Evolutionary conservation across 2,113 vertebrate genomes (phyloP), one percentile per base, ranked within the genome.

Genomic region (Pangasianodon hypophthalmus): DNA sequence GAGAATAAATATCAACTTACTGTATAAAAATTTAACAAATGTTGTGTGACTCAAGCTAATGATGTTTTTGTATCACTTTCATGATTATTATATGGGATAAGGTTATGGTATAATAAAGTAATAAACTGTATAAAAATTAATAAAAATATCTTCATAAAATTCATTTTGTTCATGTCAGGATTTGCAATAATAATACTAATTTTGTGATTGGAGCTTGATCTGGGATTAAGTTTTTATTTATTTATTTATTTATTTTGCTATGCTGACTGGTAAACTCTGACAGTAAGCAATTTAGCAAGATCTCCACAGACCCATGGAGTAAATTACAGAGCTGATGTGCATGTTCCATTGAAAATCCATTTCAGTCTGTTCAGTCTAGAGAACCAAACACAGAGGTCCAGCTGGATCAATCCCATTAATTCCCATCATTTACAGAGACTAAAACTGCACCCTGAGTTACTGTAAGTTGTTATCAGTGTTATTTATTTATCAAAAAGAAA

Each of bases 281-380:
- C 24, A 2, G 41, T 26, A 62, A 84, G 56, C 56, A 16, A 62
- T 62, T 62, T 62, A 62, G 37, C 21, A 14, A 84, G 41, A 24
- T 84, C 56, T 58, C 56, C 21, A 44, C 54, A 84, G 54, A 16
- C 10, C 54, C 82, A 26, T 26, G 21, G 32, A 84, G 14, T 85
- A 89, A 41, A 64, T 79, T 79, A 79, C 37, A 62, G 41, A 48
- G 83, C 60, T 75, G 19, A 71, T 62, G 54, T 64, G 18, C 2
- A 48, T 52, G 21, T 79, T 85, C 56, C 80, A 88, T 26, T 88
- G 80, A 84, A 54, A 88, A 75, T 89, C 80, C 52, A 89, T 75
- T 89, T 62, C 19, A 73, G 46, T 84, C 82, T 84, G 37, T 62
- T 83, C 50, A 58, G 54, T 79, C 69, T 73, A 46, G 54, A 84